Conservation (phyloP, 2,113 vertebrate species). For the Catagonus wagneri region DNA sequence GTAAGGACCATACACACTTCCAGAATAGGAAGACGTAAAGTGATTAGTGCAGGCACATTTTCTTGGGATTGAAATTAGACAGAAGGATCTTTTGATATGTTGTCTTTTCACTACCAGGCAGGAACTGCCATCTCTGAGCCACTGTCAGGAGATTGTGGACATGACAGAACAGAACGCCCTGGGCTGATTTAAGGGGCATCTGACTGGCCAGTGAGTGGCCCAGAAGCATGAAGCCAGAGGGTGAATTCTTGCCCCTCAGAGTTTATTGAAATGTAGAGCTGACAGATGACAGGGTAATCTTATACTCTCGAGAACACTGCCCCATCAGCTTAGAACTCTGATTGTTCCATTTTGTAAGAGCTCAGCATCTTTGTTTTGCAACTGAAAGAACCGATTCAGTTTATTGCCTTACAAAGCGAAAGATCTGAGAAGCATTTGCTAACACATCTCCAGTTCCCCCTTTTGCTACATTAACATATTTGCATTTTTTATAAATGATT, state of each 20-base stretch:
- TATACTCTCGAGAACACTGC: fast-evolving
- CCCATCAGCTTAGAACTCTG: not conserved
- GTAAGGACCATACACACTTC: not conserved
- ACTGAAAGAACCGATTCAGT: not conserved
- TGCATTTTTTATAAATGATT: not conserved
- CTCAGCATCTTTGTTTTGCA: not conserved
- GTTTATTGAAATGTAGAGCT: fast-evolving
- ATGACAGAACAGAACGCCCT: fast-evolving
- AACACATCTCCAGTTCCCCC: not conserved
- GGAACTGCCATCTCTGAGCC: not conserved
- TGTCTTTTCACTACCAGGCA: not conserved
- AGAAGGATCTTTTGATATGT: not conserved
- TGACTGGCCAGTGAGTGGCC: no score
- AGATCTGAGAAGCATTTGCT: not conserved
- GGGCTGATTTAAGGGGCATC: not conserved
- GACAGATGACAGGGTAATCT: fast-evolving
- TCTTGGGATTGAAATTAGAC: not conserved
- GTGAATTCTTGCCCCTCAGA: fast-evolving
- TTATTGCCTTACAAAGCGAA: not conserved
- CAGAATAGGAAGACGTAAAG: not conserved
- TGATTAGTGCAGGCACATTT: not conserved
- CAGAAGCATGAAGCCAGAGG: not conserved
- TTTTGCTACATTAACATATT: not conserved
- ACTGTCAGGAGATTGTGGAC: fast-evolving
- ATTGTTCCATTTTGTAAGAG: no score